Conservation (phyloP, 2,113 vertebrate genomes). For the Furnarius figulus region DNA sequence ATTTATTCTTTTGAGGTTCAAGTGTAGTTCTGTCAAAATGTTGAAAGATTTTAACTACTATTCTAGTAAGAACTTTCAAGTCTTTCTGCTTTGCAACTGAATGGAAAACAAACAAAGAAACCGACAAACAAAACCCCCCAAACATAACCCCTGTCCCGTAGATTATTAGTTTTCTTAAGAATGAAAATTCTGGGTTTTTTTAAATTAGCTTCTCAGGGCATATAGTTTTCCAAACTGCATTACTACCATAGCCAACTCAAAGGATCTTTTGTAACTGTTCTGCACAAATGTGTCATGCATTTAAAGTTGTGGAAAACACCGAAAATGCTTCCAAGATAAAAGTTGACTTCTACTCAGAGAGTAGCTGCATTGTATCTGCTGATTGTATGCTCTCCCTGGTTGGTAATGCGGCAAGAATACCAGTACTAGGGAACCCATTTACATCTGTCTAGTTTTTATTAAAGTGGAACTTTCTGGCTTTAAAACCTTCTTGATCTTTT, state of each 20-base stretch:
- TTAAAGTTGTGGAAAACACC: not conserved
- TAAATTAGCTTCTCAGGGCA: fast-evolving
- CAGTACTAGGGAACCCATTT: not conserved
- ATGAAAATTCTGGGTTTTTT: not conserved
- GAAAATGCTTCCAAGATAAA: not conserved
- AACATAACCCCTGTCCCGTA: fast-evolving
- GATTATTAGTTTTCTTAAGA: not conserved
- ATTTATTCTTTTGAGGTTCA: not conserved
- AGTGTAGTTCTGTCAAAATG: not conserved
- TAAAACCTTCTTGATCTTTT: not conserved
- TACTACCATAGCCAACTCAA: not conserved
- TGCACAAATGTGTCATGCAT: not conserved
- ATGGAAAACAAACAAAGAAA: not conserved
- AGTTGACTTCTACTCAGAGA: not conserved
- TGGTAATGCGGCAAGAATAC: not conserved
- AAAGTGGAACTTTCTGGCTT: not conserved
- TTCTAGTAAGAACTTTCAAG: not conserved
- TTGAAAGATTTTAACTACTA: not conserved
- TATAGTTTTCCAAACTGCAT: not conserved
- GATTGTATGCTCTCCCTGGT: not conserved
- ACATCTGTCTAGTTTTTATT: not conserved
- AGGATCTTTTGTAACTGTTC: not conserved
- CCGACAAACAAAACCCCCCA: fast-evolving
- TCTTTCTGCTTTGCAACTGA: not conserved
- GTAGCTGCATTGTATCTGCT: not conserved